Evolutionary conservation across 2,888 invertebrate genomes (phyloP).

Genomic region (Eurois occulta): DNA sequence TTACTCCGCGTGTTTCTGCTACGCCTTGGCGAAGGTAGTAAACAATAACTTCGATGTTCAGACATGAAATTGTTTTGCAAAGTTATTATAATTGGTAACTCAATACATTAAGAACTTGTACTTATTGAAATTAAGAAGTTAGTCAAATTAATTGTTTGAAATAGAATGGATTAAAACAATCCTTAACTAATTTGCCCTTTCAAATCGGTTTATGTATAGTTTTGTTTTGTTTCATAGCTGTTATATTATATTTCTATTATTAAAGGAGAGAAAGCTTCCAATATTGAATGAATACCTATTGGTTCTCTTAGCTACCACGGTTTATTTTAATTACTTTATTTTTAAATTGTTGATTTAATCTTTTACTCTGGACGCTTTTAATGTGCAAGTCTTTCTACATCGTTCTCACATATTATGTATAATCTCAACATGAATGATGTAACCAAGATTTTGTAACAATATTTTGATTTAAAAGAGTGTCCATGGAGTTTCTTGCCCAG

Average conservation of each 20-base stretch:
- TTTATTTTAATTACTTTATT: no score
- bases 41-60: constrained; percentile 1
- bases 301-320: no score
- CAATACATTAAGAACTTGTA: constrained; percentile 28
- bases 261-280: background rate
- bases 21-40: background rate
- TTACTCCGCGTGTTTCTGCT: background rate
- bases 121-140: constrained; percentile 12
- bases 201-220: constrained; percentile 24
- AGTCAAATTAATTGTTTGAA: constrained; percentile 16
- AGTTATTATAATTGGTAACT: constrained; percentile 28
- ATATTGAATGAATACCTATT: background rate
- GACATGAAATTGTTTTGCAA: constrained; percentile 15
- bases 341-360: no score
- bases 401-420: no score
- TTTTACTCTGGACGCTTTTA: no score
- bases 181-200: constrained; percentile 22
- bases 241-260: background rate
- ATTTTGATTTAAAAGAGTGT: no score
- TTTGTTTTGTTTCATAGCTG: background rate
- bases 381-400: no score
- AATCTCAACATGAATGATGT: no score
- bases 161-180: constrained; percentile 37
- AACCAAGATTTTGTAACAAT: no score
- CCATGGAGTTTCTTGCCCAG: no score